Conservation (phyloP, 2,888 invertebrate genomes). For the Cheiracanthium punctorium region DNA sequence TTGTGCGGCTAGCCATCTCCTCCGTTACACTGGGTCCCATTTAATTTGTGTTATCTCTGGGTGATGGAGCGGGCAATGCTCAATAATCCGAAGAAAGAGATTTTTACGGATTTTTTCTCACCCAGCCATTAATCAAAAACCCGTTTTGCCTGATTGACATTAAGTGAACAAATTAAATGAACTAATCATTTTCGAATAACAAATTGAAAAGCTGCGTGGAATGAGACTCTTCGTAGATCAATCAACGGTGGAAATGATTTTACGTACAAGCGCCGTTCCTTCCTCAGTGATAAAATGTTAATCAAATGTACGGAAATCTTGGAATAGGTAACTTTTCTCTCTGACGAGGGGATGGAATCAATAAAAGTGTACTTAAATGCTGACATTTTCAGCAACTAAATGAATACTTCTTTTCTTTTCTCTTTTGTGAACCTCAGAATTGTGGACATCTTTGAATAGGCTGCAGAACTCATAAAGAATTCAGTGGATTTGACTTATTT, state of each 20-base stretch:
- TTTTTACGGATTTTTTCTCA: constrained; percentile 7
- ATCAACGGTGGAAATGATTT: background rate
- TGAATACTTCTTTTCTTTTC: no score
- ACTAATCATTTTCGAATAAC: constrained; percentile 14
- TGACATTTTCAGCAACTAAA: background rate
- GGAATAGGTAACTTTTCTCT: background rate
- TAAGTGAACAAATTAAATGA: constrained; percentile 17
- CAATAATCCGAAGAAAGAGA: constrained; percentile 10
- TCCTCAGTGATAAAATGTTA: constrained; percentile 1
- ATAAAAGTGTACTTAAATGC: background rate
- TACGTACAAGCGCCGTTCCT: background rate
- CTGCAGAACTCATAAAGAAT: no score
- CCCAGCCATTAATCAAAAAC: constrained; percentile 10
- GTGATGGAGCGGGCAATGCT: constrained; percentile 3
- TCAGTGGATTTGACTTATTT: no score
- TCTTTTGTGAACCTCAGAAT: no score
- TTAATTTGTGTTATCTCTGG: background rate
- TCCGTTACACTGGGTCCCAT: background rate
- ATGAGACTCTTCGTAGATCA: constrained; percentile 1
- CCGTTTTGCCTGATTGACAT: constrained; percentile 8
- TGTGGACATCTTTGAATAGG: no score
- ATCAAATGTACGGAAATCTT: background rate
- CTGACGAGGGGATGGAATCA: background rate
- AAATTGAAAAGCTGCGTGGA: constrained; percentile 17
- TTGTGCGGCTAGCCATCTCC: background rate